These are phyloP conservation scores for Lysiphlebus fabarum DNA, from an alignment of 1,140 invertebrate genomes.

Conservation along the genomic window DNA sequence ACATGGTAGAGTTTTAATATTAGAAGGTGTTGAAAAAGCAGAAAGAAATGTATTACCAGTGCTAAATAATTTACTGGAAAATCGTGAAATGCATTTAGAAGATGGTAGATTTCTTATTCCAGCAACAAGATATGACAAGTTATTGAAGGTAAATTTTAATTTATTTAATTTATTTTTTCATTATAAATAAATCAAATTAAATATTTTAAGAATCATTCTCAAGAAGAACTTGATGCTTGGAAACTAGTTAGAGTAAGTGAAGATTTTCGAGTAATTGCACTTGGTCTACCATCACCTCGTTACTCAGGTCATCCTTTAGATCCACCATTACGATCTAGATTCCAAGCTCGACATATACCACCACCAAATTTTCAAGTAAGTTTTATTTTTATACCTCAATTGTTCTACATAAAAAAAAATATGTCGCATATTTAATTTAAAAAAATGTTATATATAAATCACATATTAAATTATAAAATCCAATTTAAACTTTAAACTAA, in stretches of 20 bases:
- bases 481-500: no score
- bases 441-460: no score
- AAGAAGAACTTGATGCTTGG: conserved; percentile 79
- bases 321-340: conserved; percentile 90
- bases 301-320: conserved; percentile 92
- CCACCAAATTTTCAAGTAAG: conserved; percentile 61
- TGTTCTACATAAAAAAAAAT: conserved; percentile 26
- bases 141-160: conserved; percentile 66
- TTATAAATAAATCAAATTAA: conserved; percentile 18
- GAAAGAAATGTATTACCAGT: conserved; percentile 96
- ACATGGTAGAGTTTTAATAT: conserved; percentile 83
- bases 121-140: conserved; percentile 83
- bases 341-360: conserved; percentile 85
- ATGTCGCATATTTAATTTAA: no score
- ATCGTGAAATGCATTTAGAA: conserved; percentile 97
- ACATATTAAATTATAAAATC: no score
- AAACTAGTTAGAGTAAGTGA: conserved; percentile 85
- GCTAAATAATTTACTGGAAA: conserved; percentile 97
- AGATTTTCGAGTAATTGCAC: conserved; percentile 86
- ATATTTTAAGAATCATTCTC: conserved; percentile 66
- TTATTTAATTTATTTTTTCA: conserved; percentile 26
- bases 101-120: conserved; percentile 92
- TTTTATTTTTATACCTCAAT: conserved; percentile 23
- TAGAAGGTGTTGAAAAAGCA: conserved; percentile 97
- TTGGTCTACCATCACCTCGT: conserved; percentile 82